A percentile compares a stretch with the other conserved stretches of the same genome.
phyloP scores from a whole-genome alignment of 2,888 invertebrate species.

The Caenorhabditis doughertyi region DNA sequence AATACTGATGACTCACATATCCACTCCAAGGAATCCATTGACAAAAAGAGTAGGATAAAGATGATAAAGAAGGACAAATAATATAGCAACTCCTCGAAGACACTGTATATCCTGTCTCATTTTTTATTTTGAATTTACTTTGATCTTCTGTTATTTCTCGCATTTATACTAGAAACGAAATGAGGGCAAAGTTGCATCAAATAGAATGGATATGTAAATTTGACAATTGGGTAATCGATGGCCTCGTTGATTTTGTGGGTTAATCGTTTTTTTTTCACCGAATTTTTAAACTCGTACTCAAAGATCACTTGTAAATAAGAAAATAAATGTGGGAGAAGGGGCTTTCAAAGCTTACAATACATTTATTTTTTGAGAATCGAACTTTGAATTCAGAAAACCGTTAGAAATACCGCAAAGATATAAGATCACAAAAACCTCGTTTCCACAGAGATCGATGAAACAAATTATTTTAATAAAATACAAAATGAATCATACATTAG shows the following conservation, averaged over 20 bases:
- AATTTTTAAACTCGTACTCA: conserved; percentile 11
- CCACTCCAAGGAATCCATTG: conserved; percentile 63
- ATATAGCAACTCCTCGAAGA: conserved; percentile 57
- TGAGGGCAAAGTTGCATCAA: conserved; percentile 24
- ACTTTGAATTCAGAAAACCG: not conserved
- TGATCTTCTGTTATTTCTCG: not conserved
- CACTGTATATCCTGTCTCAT: conserved; percentile 58
- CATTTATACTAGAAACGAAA: conserved; percentile 37
- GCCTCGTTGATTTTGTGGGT: conserved; percentile 53
- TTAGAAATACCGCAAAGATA: not conserved
- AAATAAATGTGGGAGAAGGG: no score
- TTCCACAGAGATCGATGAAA: conserved; percentile 1
- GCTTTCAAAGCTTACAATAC: not conserved
- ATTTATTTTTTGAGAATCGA: not conserved
- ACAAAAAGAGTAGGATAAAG: conserved; percentile 49
- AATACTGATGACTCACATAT: conserved; percentile 34
- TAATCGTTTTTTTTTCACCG: conserved; percentile 31
- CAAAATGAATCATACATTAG: conserved; percentile 11
- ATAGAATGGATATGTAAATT: conserved; percentile 47
- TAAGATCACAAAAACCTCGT: conserved; percentile 3
- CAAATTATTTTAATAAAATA: not conserved
- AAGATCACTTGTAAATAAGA: not conserved
- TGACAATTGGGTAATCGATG: not conserved
- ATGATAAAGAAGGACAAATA: conserved; percentile 53
- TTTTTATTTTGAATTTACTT: not conserved